Base-by-base conservation (phyloP, 2,888 invertebrate genomes). In the Cepaea hortensis region DNA sequence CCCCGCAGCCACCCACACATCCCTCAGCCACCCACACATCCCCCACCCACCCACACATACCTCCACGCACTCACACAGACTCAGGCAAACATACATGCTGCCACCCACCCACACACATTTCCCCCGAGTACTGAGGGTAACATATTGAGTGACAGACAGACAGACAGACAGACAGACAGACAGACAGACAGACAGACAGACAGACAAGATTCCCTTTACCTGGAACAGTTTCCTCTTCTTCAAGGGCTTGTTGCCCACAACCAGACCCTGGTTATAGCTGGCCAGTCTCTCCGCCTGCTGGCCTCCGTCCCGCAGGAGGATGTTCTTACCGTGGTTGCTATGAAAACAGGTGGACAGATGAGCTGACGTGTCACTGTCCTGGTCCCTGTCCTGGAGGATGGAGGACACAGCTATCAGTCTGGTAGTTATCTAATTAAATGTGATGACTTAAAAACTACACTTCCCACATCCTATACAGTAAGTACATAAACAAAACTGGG, bases 221-320 rank as follows among this genome's bases (percentile, higher is more conserved):
- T 96, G 96, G 92, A 97, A 96, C 90, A 96, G 95, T 89, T 96
- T 96, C 35, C 96, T 97, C 88, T 96, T 95, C 61, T 95, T 95
- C 23, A 97, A 93, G 0, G 96, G 96, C 90, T 96, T 96, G 91
- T 90, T 88, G 82, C 96, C 95, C 90, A 97, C 96, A 0, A 97
- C 96, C 15, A 97, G 95, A 9, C 96, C 98, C 92, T 98, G 97
- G 94, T 98, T 97, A 93, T 97, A 98, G 55, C 98, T 97, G 68
- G 96, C 96, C 1, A 96, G 96, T 84, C 98, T 95, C 91, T 96
- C 95, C 0, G 98, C 98, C 46, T 95, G 94, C 77, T 95, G 95
- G 89, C 96, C 96, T 82, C 96, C 96, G 91, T 96, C 96, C 4
- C 95, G 95, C 20, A 96, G 93, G 9, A 97, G 95, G 72, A 98